phyloP scores from a whole-genome alignment of 35 echinoderm and acorn worm species.

The Holothuria glaberrima region DNA sequence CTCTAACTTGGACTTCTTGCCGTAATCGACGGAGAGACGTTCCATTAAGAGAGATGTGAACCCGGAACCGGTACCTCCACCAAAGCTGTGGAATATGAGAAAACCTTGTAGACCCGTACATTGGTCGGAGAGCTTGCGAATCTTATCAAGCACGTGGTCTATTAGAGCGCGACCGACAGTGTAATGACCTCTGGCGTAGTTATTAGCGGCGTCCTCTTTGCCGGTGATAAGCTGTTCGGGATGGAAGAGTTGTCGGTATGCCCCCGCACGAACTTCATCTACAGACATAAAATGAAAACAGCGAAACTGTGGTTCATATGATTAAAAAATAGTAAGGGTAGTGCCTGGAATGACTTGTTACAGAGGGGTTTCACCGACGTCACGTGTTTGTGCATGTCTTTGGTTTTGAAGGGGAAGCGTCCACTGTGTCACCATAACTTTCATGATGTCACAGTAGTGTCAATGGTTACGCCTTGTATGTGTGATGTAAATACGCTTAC shows the following conservation, averaged over 20 bases:
- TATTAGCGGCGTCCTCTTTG: conserved; percentile 70
- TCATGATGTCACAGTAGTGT: background rate
- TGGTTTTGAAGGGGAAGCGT: too few relatives aligned
- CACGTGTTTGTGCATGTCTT: background rate
- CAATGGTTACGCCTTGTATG: background rate
- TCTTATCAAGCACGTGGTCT: conserved; percentile 63
- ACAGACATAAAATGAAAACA: background rate
- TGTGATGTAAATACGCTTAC: too few relatives aligned
- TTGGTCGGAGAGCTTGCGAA: conserved; percentile 65
- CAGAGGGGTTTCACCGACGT: too few relatives aligned
- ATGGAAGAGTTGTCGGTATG: conserved; percentile 63
- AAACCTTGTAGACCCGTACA: conserved; percentile 69
- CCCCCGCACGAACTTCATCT: conserved; percentile 73
- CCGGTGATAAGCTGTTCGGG: conserved; percentile 62
- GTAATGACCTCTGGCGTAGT: conserved; percentile 74
- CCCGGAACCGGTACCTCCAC: conserved; percentile 66
- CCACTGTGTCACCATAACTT: too few relatives aligned
- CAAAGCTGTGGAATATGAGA: conserved; percentile 74
- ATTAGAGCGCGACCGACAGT: conserved; percentile 73
- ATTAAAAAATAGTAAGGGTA: background rate
- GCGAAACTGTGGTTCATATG: background rate
- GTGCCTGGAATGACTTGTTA: background rate
- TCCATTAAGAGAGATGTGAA: conserved; percentile 73
- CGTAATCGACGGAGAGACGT: conserved; percentile 73
- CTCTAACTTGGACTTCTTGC: conserved; percentile 66